Conservation (phyloP, 2,888 invertebrate species). For the Patella ulyssiponensis region DNA sequence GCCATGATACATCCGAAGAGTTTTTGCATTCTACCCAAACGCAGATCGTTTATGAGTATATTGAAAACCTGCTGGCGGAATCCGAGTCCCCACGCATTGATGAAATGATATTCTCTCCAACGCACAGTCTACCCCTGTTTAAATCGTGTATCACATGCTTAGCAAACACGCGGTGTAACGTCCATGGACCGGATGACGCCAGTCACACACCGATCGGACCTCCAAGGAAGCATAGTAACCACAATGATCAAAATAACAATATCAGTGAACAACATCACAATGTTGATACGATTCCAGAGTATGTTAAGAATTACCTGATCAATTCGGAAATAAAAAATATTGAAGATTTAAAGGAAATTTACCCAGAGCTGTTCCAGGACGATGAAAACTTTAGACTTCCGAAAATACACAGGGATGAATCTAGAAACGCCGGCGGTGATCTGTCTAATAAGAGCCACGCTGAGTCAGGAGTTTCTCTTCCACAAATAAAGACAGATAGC, state of each 20-base stretch:
- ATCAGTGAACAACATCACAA: too few species aligned
- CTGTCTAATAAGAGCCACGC: too few species aligned
- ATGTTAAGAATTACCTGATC: background rate
- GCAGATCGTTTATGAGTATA: background rate
- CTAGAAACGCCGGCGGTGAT: too few species aligned
- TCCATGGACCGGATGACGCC: background rate
- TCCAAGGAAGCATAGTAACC: background rate
- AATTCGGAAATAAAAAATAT: background rate
- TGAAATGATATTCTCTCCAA: background rate
- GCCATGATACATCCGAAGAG: constrained; percentile 2
- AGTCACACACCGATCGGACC: background rate
- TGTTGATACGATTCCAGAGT: background rate
- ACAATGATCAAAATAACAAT: background rate
- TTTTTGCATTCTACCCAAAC: constrained; percentile 1
- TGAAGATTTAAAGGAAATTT: background rate
- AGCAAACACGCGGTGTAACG: background rate
- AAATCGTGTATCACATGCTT: background rate
- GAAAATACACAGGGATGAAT: too few species aligned
- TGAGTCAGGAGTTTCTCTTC: too few species aligned
- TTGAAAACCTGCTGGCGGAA: background rate
- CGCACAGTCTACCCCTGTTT: background rate
- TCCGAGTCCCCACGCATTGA: background rate
- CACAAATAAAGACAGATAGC: too few species aligned
- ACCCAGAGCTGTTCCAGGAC: too few species aligned
- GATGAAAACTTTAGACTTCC: too few species aligned